phyloP scores from a whole-genome alignment of 1,140 invertebrate species.

The Pollicipes pollicipes region DNA sequence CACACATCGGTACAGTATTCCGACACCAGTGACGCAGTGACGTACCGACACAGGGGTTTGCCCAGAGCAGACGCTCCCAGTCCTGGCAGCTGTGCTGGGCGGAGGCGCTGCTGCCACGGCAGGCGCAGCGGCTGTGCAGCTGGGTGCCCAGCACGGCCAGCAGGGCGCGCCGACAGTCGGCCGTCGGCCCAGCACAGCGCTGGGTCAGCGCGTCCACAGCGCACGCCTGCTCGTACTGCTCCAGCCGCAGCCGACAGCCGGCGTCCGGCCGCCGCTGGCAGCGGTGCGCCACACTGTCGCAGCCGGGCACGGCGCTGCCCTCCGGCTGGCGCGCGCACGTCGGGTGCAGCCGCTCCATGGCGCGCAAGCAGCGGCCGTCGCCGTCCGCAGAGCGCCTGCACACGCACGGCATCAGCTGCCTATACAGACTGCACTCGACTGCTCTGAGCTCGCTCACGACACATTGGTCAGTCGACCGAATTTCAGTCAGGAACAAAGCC shows the following conservation, averaged over 20 bases:
- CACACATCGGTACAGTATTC: too few species aligned
- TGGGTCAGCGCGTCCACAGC: constrained; percentile 71
- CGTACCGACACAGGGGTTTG: constrained; percentile 80
- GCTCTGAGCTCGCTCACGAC: too few species aligned
- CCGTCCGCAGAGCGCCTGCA: constrained; percentile 62
- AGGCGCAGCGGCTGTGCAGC: constrained; percentile 60
- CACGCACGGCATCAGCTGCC: too few species aligned
- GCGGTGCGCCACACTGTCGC: constrained; percentile 48
- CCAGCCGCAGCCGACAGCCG: constrained; percentile 44
- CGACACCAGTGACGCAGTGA: constrained; percentile 14
- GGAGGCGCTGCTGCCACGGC: constrained; percentile 51
- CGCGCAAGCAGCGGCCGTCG: constrained; percentile 63
- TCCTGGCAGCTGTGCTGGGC: constrained; percentile 69
- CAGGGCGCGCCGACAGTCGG: constrained; percentile 59
- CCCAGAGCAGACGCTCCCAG: constrained; percentile 75
- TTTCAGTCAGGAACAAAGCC: too few species aligned
- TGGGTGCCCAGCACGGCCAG: constrained; percentile 69
- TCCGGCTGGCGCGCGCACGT: constrained; percentile 58
- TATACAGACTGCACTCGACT: too few species aligned
- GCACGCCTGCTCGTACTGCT: constrained; percentile 73
- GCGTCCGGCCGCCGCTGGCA: constrained; percentile 22
- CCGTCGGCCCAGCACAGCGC: constrained; percentile 64
- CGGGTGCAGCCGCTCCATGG: constrained; percentile 70
- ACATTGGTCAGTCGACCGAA: too few species aligned
- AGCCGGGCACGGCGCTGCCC: constrained; percentile 54